phyloP scores from a whole-genome alignment of 2,888 invertebrate genomes.

The Callyntrura guangdongensis region DNA sequence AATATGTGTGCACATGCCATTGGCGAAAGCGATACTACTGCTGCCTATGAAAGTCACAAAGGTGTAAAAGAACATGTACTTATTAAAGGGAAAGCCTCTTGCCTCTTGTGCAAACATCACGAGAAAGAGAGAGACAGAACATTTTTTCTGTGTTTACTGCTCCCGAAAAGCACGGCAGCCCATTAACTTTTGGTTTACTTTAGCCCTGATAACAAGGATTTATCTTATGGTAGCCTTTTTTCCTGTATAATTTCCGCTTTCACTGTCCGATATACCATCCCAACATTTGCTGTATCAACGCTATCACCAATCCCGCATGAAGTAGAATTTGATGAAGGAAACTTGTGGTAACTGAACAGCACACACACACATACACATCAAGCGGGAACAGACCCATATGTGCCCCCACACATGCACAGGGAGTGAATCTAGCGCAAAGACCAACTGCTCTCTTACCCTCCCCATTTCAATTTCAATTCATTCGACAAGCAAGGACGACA shows the following conservation, averaged over 20 bases:
- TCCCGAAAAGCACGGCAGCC: neutral
- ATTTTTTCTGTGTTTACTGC: neutral
- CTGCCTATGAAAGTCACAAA: neutral
- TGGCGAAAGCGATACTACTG: neutral
- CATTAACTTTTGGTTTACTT: neutral
- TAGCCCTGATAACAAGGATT: neutral
- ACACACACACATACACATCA: too few relatives aligned
- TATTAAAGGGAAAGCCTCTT: constrained; percentile 8
- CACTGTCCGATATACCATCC: neutral
- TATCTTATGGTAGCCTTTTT: neutral
- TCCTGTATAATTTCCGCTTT: neutral
- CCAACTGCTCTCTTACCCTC: neutral
- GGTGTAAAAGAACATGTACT: neutral
- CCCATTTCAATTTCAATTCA: constrained; percentile 5
- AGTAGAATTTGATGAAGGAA: constrained; percentile 50
- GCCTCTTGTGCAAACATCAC: neutral
- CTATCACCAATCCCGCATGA: constrained; percentile 36
- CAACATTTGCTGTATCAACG: constrained; percentile 38
- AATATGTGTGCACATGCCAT: neutral
- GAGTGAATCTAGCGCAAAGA: neutral
- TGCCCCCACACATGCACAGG: neutral
- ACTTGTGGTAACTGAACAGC: constrained; percentile 8
- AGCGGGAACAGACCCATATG: neutral
- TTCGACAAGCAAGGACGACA: neutral
- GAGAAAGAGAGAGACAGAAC: too few relatives aligned